Evolutionary conservation across 1,140 invertebrate genomes (phyloP), one percentile per base, ranked within the genome.

Genomic region (Streblospio benedicti): DNA sequence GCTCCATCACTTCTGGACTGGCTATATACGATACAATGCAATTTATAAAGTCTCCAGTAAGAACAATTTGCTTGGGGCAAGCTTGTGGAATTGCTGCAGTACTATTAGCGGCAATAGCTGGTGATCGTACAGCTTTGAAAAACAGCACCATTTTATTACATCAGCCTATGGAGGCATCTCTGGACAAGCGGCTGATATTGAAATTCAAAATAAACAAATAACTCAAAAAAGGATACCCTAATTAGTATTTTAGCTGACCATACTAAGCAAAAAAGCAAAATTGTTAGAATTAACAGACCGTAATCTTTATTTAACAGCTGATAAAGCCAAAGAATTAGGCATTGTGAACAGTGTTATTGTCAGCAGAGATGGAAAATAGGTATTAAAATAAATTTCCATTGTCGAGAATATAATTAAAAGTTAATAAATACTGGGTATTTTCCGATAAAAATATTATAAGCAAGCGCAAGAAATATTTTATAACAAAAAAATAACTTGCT

Each of bases 1-100:
- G 65, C 12, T n/a, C 25, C 1, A 60, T 66, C 3, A 58, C 51
- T 32, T 44, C 64, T 4, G 65, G 65, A 2, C 4, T 66, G 47
- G 52, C 32, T 1, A 67, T 66, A 16, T 66, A 66, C 49, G 65
- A 66, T 35, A 66, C 65, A 45, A 66, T 66, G 65, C 65, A 66
- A 44, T 66, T 28, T 47, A 64, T 66, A 12, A 23, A 47, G 41
- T 45, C 59, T 1, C 25, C 58, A 2, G 61, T 66, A 2, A 5
- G n/a, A 0, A 66, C 67, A 5, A 63, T 47, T 3, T 57, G 54
- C 32, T 68, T 70, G 6, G 70, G 75, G 3, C 47, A 51, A 47
- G 65, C 65, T 4, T 28, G n/a, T 31, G 30, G 25, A 16, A 66
- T 66, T 53, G 65, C 31, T 2, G 30, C 53, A 1, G 14, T 66